Evolutionary conservation across 2,888 invertebrate species (phyloP), one percentile per base, ranked within the genome.

Genomic region (Pterostichus niger): DNA sequence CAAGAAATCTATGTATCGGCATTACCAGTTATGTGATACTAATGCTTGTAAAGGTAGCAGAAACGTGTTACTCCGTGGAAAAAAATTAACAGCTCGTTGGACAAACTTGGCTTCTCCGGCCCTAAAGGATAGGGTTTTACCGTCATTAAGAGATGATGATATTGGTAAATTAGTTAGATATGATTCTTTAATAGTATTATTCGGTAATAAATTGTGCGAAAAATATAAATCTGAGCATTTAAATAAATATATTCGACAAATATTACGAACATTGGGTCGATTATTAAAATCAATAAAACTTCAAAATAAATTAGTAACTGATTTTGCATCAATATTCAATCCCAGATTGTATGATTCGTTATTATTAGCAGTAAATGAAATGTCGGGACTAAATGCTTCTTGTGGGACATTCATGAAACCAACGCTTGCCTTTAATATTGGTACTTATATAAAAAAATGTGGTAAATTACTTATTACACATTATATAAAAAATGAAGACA

Each of bases 111-210:
- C 49, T 3, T 49, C 49, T n/a, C 2, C 49, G 2, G 4, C 10
- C 3, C 10, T 49, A 3, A 4, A n/a, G 10, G 49, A 49, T 2
- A 10, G 49, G 9, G 13, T 49, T n/a, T 49, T n/a, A 49, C 49
- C 49, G 3, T n/a, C 13, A 49, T n/a, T 49, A 49, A 49, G 13
- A 49, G 13, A n/a, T 49, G 49, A 49, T 49, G 49, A 49, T 6
- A 49, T 49, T 10, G 49, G 49, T 49, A 49, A 49, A 49, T n/a
- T 49, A n/a, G 49, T 49, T 49, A 49, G 49, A 49, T 49, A 49
- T 10, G 4, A 49, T 49, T n/a, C 2, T 49, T 49, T 49, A 49
- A 10, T 49, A n/a, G 9, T 49, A n/a, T 10, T 49, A 6, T 49
- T 49, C 13, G 13, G 49, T 3, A 49, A 49, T 49, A 49, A n/a